Conservation (phyloP, 1,140 invertebrate species). For the Saxidomus purpurata region DNA sequence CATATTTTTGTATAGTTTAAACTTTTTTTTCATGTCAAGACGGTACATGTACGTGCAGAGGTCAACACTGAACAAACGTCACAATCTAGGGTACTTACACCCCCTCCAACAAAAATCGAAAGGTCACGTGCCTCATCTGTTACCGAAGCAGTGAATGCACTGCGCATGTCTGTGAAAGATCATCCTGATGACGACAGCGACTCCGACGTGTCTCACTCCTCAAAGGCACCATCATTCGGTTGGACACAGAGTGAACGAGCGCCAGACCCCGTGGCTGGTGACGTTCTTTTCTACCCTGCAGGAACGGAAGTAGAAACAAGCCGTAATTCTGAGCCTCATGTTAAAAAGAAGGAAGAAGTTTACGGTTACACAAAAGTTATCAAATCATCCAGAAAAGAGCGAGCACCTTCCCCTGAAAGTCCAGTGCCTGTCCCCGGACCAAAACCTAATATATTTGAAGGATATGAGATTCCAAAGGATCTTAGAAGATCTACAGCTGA, state of each 20-base stretch:
- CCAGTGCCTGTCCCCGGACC: neutral
- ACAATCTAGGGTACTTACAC: neutral
- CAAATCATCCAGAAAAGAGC: constrained; percentile 15
- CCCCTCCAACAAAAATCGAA: neutral
- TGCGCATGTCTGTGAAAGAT: constrained; percentile 52
- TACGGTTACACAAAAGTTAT: constrained; percentile 56
- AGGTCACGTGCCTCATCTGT: constrained; percentile 49
- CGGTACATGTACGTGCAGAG: neutral
- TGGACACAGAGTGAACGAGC: constrained; percentile 28
- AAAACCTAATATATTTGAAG: constrained; percentile 21
- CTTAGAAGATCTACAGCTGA: constrained; percentile 27
- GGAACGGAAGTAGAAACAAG: neutral
- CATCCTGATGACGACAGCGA: neutral
- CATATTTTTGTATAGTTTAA: too few relatives aligned
- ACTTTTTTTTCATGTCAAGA: constrained; percentile 13
- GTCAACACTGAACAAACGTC: neutral
- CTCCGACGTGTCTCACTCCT: neutral
- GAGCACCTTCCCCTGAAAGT: neutral
- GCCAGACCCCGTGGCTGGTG: constrained; percentile 42
- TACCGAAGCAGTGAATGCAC: constrained; percentile 44
- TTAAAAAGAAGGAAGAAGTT: constrained; percentile 8
- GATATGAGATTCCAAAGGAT: constrained; percentile 44
- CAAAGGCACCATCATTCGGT: constrained; percentile 44
- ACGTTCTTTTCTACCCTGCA: constrained; percentile 54
- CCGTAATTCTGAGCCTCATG: neutral